Evolutionary conservation across 2,113 vertebrate genomes (phyloP).

Genomic region (Muntiacus reevesi): DNA sequence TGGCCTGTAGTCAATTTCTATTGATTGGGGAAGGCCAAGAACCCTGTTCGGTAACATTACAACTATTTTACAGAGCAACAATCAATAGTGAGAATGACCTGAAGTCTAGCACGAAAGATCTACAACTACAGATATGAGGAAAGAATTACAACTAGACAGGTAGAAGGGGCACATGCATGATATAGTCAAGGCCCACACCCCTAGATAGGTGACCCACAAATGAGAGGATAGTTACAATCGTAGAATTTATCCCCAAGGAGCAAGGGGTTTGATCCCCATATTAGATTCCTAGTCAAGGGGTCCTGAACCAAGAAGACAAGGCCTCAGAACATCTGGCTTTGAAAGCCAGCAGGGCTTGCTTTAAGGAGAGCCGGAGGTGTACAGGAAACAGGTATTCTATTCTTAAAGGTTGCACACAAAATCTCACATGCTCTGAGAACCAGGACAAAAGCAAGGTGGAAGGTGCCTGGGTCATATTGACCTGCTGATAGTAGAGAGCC

Average conservation of each 20-base stretch:
- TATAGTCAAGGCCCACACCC: neutral
- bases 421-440: neutral
- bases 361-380: neutral
- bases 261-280: neutral
- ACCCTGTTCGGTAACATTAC: neutral
- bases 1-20: neutral
- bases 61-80: neutral
- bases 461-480: neutral
- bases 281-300: neutral
- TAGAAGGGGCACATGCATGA: neutral
- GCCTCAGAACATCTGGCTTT: neutral
- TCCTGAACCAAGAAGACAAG: neutral
- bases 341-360: neutral
- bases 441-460: neutral
- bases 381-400: neutral
- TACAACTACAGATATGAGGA: neutral
- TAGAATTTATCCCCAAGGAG: neutral
- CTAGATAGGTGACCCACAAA: neutral
- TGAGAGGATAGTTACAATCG: neutral
- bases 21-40: neutral
- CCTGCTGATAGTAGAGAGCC: neutral
- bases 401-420: neutral
- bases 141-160: neutral
- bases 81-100: neutral
- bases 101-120: neutral